Percentiles rank a stretch among this genome's conserved stretches.
These are phyloP conservation scores for Oreochromis mossambicus DNA, from an alignment of 2,797 vertebrate genomes.

Conservation along the genomic window DNA sequence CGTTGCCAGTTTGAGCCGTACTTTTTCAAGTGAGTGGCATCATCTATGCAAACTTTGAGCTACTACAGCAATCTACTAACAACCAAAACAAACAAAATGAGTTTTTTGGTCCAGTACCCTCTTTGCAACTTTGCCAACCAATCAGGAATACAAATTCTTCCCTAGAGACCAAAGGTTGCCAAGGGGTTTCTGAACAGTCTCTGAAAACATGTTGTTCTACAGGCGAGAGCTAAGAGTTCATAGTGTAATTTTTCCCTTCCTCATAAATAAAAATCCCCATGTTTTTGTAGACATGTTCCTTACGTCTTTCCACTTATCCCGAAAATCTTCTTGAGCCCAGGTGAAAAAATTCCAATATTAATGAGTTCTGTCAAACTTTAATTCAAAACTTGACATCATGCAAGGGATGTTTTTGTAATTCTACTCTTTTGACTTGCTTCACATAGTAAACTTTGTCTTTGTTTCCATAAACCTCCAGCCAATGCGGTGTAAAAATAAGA, in stretches of 20 bases:
- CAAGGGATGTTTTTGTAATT: constrained; percentile 37
- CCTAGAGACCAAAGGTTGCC: not conserved
- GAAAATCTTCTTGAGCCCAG: not conserved
- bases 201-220: not conserved
- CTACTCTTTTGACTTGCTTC: constrained; percentile 15
- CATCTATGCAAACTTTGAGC: not conserved
- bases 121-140: not conserved
- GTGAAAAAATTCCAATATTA: not conserved
- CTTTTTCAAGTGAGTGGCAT: not conserved
- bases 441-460: constrained; percentile 47
- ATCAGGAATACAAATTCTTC: not conserved
- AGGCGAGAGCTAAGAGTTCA: not conserved
- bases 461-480: constrained; percentile 37
- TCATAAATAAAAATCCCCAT: not conserved
- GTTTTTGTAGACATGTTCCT: not conserved
- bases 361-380: constrained; percentile 31
- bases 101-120: not conserved
- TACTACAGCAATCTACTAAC: not conserved
- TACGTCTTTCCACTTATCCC: not conserved
- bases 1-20: not conserved
- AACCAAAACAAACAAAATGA: not conserved
- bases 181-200: not conserved
- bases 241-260: not conserved
- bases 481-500: constrained; percentile 1
- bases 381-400: constrained; percentile 34